Base-by-base conservation (phyloP, 2,113 vertebrate genomes). In the Leuciscus idus region DNA sequence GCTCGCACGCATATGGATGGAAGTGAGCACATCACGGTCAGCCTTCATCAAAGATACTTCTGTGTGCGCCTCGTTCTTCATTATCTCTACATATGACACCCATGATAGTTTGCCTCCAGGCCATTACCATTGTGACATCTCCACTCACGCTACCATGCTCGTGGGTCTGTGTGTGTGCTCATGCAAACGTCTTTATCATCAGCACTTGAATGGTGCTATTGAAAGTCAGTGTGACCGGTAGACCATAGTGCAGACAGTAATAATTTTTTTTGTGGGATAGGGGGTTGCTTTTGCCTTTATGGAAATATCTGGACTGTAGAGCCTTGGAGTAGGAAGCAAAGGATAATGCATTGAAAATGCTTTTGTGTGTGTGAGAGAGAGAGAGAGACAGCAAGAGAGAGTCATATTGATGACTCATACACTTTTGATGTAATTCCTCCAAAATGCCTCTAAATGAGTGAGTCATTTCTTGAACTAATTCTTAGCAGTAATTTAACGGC, bases 21-120 rank as follows among this genome's bases (percentile, higher is more conserved):
- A 59, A 68, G 62, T 52, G 46, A 46, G 43, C 62, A 48, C 6
- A 48, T 87, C 79, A 48, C 17, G 62, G 76, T 52, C 57, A 57
- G 79, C 28, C 59, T 57, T 59, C 62, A 77, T 89, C 84, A 83
- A 82, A 82, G 86, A 73, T 26, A 39, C 76, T 19, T 62, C 86
- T 84, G 52, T 89, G 61, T 76, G 64, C 26, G 26, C n/a, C 59
- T 43, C 15, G 43, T 81, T 86, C 84, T 55, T 74, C 77, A 73
- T 43, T 73, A 62, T 74, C 64, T 66, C 74, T 72, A 36, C 81
- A 72, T 73, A 77, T n/a, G 57, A 70, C 57, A 36, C 81, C 64
- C 81, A 70, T 68, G 64, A 85, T 57, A 13, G 76, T 85, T 50
- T 30, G 86, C 86, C 84, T 81, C 26, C 3, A 46, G 57, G 61